Conservation (phyloP, 2,888 invertebrate genomes). For the Andricus quercusramuli region DNA sequence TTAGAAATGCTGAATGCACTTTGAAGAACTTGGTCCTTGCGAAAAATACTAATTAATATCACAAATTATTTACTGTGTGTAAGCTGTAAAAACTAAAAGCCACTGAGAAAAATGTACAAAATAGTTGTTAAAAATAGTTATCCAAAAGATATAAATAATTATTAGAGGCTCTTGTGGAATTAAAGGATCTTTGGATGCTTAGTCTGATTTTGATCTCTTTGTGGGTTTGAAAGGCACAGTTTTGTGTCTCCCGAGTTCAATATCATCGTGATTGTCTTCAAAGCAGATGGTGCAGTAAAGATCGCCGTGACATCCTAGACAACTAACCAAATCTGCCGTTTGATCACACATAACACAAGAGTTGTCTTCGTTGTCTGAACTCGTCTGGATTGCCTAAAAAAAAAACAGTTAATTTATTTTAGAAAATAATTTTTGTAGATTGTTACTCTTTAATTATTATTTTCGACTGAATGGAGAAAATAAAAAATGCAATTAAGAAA, state of each 20-base stretch:
- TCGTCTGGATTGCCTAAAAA: conserved; percentile 36
- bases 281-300: conserved; percentile 90
- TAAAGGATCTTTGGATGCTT: background rate
- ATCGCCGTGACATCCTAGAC: conserved; percentile 89
- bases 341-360: conserved; percentile 94
- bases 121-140: conserved; percentile 2
- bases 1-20: background rate
- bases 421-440: background rate
- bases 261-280: conserved; percentile 84
- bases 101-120: conserved; percentile 10
- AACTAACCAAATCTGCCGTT: conserved; percentile 85
- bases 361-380: conserved; percentile 79
- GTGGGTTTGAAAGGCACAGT: conserved; percentile 58
- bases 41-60: conserved; percentile 34
- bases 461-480: too few relatives aligned
- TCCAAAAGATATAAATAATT: background rate
- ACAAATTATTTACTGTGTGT: conserved; percentile 22
- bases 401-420: background rate
- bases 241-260: conserved; percentile 76
- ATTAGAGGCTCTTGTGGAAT: background rate
- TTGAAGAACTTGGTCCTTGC: conserved; percentile 22
- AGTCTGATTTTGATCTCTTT: conserved; percentile 16
- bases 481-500: too few relatives aligned
- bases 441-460: too few relatives aligned
- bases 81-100: conserved; percentile 38